phyloP scores from a whole-genome alignment of 2,797 vertebrate species.

The Rhinatrema bivittatum region DNA sequence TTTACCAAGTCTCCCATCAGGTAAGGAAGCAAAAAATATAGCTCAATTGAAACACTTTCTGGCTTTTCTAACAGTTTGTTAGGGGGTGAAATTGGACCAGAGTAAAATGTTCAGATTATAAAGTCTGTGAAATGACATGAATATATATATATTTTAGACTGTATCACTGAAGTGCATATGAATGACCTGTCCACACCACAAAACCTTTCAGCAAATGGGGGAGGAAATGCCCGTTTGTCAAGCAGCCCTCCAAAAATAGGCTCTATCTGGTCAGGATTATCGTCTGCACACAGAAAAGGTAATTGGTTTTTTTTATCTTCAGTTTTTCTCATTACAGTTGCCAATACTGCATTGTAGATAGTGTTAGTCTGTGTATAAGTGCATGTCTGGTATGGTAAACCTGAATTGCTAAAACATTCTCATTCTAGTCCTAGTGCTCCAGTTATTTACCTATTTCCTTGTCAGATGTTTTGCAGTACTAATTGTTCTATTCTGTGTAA shows the following conservation, averaged over 20 bases:
- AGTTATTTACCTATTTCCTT: no score
- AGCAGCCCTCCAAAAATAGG: slow-evolving; percentile 79
- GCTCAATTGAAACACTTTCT: no score
- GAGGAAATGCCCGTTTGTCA: slow-evolving; percentile 68
- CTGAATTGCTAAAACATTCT: no score
- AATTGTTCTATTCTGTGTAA: no score
- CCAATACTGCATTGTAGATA: neutral
- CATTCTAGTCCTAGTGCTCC: no score
- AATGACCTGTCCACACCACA: slow-evolving; percentile 68
- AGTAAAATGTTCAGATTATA: no score
- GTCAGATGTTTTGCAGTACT: no score
- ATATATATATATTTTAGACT: slow-evolving; percentile 65
- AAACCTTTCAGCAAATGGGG: slow-evolving; percentile 63
- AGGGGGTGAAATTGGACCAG: no score
- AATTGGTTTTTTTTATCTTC: slow-evolving; percentile 11
- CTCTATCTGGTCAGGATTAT: slow-evolving; percentile 69
- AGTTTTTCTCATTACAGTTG: neutral
- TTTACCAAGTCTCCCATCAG: no score
- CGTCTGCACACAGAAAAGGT: slow-evolving; percentile 87
- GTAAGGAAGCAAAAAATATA: no score
- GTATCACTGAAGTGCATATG: slow-evolving; percentile 73
- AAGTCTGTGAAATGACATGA: slow-evolving; percentile 13
- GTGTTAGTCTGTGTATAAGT: neutral
- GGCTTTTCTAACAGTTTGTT: no score
- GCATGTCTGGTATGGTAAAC: no score